These are phyloP conservation scores for Apamea anceps DNA, from an alignment of 2,888 invertebrate genomes.

Conservation along the genomic window DNA sequence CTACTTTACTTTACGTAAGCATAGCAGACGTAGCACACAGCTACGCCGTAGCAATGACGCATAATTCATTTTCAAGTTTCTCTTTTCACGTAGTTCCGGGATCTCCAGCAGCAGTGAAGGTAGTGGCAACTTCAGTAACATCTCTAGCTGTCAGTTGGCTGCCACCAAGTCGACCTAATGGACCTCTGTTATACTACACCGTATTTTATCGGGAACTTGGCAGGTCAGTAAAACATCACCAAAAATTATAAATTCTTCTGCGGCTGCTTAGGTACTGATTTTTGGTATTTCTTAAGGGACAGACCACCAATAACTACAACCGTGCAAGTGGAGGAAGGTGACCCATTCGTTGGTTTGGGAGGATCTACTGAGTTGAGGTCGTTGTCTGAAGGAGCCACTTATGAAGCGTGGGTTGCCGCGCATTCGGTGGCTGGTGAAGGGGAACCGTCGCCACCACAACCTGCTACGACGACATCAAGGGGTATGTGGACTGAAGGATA, in stretches of 20 bases:
- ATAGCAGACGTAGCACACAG: conserved; percentile 6
- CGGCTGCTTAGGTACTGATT: not conserved
- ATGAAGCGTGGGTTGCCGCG: conserved; percentile 97
- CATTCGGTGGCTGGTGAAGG: conserved; percentile 95
- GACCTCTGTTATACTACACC: conserved; percentile 95
- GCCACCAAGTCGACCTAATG: conserved; percentile 95
- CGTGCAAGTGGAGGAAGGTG: conserved; percentile 84
- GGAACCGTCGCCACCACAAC: conserved; percentile 93
- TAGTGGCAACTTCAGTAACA: conserved; percentile 94
- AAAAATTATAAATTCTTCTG: not conserved
- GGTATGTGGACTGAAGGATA: conserved; percentile 80
- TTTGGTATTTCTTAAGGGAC: conserved; percentile 74
- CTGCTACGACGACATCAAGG: conserved; percentile 93
- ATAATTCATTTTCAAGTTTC: not conserved
- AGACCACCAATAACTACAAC: conserved; percentile 87
- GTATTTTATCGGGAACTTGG: conserved; percentile 94
- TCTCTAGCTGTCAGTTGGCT: conserved; percentile 96
- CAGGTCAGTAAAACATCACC: conserved; percentile 77
- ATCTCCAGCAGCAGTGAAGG: conserved; percentile 95
- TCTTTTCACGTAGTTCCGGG: conserved; percentile 92
- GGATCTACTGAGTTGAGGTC: conserved; percentile 92
- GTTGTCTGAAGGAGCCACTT: conserved; percentile 93
- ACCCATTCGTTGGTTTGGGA: conserved; percentile 83
- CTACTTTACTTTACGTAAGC: too few relatives aligned
- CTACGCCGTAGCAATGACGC: not conserved